These are phyloP conservation scores for Drosophila sturtevanti DNA, from an alignment of 1,140 invertebrate genomes.

Conservation along the genomic window DNA sequence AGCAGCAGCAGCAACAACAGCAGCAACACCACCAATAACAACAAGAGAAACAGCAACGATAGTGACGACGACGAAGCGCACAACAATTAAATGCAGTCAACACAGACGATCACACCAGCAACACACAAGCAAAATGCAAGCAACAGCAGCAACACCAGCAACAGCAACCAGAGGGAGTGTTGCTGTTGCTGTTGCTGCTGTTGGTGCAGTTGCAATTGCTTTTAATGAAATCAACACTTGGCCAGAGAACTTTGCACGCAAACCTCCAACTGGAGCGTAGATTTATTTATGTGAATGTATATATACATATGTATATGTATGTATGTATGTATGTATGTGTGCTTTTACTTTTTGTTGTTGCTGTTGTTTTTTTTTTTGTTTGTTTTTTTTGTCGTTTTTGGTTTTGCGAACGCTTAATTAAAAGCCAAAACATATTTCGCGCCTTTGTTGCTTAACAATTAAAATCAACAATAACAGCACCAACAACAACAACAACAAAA, in stretches of 20 bases:
- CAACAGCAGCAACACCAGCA: conserved; percentile 19
- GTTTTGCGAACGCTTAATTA: conserved; percentile 62
- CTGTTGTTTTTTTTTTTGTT: conserved; percentile 16
- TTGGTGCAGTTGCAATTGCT: conserved; percentile 58
- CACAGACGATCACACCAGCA: conserved; percentile 66
- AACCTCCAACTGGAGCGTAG: conserved; percentile 31
- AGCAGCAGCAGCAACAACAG: not conserved
- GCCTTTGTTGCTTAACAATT: conserved; percentile 80
- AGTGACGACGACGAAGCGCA: conserved; percentile 12
- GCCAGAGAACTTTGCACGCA: conserved; percentile 63
- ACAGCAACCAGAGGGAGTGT: conserved; percentile 22
- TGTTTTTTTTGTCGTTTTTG: conserved; percentile 20
- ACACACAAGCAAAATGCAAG: not conserved
- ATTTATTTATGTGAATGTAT: conserved; percentile 23
- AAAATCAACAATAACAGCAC: conserved; percentile 62
- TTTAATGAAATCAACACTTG: conserved; percentile 81
- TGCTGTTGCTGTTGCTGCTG: conserved; percentile 32
- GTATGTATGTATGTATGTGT: conserved; percentile 11
- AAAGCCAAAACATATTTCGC: conserved; percentile 78
- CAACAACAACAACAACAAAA: conserved; percentile 58
- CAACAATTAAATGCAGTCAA: conserved; percentile 77
- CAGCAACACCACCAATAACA: not conserved
- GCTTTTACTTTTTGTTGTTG: conserved; percentile 22
- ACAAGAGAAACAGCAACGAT: not conserved
- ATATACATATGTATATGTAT: no score